phyloP scores from a whole-genome alignment of 2,113 vertebrate species.

The Dicrurus megarhynchus region DNA sequence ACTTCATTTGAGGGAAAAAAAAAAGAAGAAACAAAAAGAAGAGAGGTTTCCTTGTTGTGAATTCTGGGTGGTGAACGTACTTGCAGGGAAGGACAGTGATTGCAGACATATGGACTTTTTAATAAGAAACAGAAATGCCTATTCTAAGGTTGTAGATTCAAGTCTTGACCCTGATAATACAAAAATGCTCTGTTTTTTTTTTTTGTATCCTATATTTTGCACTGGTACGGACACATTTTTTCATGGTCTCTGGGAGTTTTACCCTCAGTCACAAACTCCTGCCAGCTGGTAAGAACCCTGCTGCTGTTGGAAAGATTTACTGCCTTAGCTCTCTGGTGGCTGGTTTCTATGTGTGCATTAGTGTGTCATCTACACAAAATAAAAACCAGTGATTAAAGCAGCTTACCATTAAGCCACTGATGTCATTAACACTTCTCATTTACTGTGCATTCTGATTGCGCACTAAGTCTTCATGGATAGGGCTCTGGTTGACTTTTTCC shows the following conservation, averaged over 20 bases:
- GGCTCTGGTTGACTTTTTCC: neutral
- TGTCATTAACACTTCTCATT: neutral
- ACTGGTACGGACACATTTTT: neutral
- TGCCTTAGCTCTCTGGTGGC: neutral
- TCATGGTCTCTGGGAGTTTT: neutral
- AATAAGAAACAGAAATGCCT: neutral
- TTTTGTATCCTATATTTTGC: neutral
- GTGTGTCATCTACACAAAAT: neutral
- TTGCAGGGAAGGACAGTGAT: neutral
- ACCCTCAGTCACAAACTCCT: neutral
- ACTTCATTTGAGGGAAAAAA: fast-evolving
- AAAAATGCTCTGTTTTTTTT: neutral
- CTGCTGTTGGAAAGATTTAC: neutral
- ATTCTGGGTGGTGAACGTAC: neutral
- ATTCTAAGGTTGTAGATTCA: neutral
- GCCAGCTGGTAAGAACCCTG: neutral
- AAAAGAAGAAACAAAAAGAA: fast-evolving
- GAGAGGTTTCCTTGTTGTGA: neutral
- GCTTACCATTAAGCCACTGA: neutral
- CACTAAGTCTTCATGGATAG: neutral
- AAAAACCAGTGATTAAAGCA: neutral
- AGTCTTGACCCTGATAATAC: neutral
- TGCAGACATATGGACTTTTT: neutral
- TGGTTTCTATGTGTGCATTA: neutral
- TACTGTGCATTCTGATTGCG: neutral